Conservation (phyloP, 2,888 invertebrate genomes). For the Coremacera marginata region DNA sequence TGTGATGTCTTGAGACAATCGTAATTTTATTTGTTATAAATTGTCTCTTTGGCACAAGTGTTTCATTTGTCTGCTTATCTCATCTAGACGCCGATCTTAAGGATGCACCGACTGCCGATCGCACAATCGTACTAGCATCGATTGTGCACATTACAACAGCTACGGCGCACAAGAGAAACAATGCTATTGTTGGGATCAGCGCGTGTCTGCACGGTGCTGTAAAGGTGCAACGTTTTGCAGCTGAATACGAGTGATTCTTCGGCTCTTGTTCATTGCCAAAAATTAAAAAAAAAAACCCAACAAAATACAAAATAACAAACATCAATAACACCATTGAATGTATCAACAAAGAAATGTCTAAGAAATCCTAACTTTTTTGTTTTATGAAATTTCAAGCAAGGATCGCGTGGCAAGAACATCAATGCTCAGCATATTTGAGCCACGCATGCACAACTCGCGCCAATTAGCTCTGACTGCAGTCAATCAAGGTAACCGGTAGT, state of each 20-base stretch:
- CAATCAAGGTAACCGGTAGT: constrained; percentile 37
- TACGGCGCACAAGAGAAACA: neutral
- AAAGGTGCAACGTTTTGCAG: constrained; percentile 31
- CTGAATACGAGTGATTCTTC: constrained; percentile 7
- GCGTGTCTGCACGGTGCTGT: neutral
- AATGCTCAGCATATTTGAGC: constrained; percentile 26
- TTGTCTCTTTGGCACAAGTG: neutral
- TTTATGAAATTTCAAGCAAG: constrained; percentile 45
- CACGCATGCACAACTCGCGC: constrained; percentile 55
- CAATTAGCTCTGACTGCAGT: constrained; percentile 50
- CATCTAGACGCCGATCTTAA: neutral
- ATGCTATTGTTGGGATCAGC: neutral
- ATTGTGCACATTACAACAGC: neutral
- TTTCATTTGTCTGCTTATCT: neutral
- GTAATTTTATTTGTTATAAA: too few species aligned
- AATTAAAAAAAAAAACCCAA: neutral
- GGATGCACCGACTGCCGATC: neutral
- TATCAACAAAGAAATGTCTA: neutral
- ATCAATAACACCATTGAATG: neutral
- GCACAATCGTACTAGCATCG: neutral
- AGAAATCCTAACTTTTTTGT: neutral
- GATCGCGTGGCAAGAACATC: constrained; percentile 52
- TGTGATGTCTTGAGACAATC: too few species aligned
- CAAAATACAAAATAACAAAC: neutral
- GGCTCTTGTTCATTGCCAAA: neutral